A percentile compares a stretch with the other conserved stretches of the same genome.
Conservation (phyloP, 2,888 invertebrate species). For the Thymelicus acteon region DNA sequence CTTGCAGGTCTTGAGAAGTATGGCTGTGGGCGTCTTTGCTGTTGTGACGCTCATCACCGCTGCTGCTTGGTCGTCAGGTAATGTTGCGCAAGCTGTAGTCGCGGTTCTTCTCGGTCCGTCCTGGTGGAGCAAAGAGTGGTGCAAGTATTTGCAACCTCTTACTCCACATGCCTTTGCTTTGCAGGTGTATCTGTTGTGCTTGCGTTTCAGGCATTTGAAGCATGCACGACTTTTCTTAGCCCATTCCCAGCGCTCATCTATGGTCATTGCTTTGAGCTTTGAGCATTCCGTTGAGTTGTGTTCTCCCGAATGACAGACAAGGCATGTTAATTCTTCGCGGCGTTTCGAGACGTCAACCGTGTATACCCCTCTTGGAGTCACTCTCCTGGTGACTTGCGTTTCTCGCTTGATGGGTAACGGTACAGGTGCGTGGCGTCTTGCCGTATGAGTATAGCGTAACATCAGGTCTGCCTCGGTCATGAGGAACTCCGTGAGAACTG, state of each 20-base stretch:
- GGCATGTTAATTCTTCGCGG: no score
- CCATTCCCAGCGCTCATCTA: not conserved
- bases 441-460: no score
- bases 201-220: not conserved
- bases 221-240: not conserved
- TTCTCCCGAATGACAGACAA: no score
- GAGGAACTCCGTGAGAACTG: no score
- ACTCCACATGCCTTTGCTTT: constrained; percentile 5
- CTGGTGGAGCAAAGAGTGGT: not conserved
- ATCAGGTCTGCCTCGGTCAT: no score
- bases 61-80: no score
- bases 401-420: no score
- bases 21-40: not conserved
- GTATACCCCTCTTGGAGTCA: not conserved
- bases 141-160: not conserved
- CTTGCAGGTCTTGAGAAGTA: not conserved
- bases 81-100: not conserved
- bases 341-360: not conserved
- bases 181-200: not conserved
- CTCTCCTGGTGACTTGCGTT: no score
- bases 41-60: not conserved
- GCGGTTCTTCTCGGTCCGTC: no score
- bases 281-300: not conserved
- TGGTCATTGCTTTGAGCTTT: not conserved
- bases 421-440: no score